Evolutionary conservation across 2,888 invertebrate species (phyloP), one percentile per base, ranked within the genome.

Genomic region (Myathropa florea): DNA sequence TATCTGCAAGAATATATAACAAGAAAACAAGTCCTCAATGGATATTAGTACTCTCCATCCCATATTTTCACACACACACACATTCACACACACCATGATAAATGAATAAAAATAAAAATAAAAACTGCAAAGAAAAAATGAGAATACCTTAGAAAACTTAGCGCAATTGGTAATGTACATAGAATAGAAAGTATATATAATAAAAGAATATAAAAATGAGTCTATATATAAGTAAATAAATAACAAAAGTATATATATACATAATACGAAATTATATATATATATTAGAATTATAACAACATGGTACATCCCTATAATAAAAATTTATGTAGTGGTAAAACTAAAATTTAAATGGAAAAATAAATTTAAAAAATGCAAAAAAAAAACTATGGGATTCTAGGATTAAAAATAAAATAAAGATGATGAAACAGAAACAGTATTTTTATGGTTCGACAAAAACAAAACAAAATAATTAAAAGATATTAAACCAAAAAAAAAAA

Each of bases 91-190:
- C 63, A 36, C 36, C 36, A 81, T 46, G 60, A 18, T 59, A 33
- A 46, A 18, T 61, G 39, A 75, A 59, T 24, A 60, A 64, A 33
- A 46, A 18, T 61, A 55, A 75, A 59, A 30, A 60, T 53, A 68
- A 80, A n/a, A 46, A 59, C 67, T 67, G 60, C 55, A 72, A 67
- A 70, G 84, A 82, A 72, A 73, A 72, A 46, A 78, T 84, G 88
- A 89, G 90, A 89, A 90, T 90, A 92, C 91, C 91, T 92, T 92
- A 91, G 92, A 91, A 91, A 92, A 92, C 92, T 91, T 92, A 92
- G 92, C 92, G 92, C 92, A 92, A 92, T 92, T 92, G 92, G 89
- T 89, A 89, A 88, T 89, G 89, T 89, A 89, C 86, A 89, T 89
- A 89, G 88, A 88, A 86, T 89, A 88, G 88, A 88, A 88, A 88